Base-by-base conservation (phyloP, 2,113 vertebrate genomes). In the Dasypus novemcinctus region DNA sequence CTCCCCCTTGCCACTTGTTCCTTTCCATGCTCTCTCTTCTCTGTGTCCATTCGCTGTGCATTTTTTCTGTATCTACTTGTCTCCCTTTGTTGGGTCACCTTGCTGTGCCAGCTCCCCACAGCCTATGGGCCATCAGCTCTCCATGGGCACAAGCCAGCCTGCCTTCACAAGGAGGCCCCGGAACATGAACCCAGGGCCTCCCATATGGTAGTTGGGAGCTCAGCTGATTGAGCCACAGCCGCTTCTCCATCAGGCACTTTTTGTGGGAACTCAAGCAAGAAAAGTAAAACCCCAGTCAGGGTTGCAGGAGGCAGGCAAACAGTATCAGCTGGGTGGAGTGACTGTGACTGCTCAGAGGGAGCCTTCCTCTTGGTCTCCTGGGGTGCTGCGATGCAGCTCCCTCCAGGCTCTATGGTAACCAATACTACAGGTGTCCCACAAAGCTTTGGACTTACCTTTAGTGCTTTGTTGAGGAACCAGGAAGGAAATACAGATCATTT, bases 231-330 rank as follows among this genome's bases (percentile, higher is more conserved):
- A n/a, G n/a, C n/a, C n/a, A n/a, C n/a, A n/a, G n/a, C n/a, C n/a
- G n/a, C n/a, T n/a, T n/a, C n/a, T n/a, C n/a, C n/a, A n/a, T 84
- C 68, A 49, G 80, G 66, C 66, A 46, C 41, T 64, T 52, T 82
- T 93, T 29, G 64, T 64, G 72, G 80, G 54, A 83, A 93, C 80
- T 92, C 76, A 87, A 94, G 82, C 23, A 90, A 85, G 75, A 72
- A 90, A 92, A 80, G 54, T 41, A 83, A 94, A 91, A 82, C 43
- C 18, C 0, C 64, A 78, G 52, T 87, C 54, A 18, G 29, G 15
- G 18, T 13, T 71, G 71, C 76, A 72, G 81, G 71, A 78, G 41
- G 52, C 31, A 74, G 46, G 63, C 75, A 69, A 23, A 59, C 36
- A 68, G 64, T 31, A 18, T 76, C 14, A 31, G 38, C 71, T 36